Evolutionary conservation across 2,797 vertebrate species (phyloP).

Genomic region (Mormyrus hasselquistii): DNA sequence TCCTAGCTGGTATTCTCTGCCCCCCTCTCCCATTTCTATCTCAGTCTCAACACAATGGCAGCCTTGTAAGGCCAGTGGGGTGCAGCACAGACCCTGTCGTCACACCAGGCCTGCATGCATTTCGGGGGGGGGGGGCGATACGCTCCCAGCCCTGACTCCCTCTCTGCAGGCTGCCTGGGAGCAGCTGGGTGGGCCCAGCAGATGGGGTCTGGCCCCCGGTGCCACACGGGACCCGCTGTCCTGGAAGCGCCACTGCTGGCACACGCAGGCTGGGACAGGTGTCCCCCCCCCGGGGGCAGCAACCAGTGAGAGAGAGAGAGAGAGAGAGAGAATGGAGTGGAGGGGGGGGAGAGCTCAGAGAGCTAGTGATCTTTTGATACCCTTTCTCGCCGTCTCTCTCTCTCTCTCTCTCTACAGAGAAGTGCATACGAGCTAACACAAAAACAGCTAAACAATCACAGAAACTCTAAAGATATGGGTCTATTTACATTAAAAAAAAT

Average conservation of each 20-base stretch:
- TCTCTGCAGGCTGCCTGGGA: slow-evolving; percentile 59
- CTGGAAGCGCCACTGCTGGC: slow-evolving; percentile 48
- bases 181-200: slow-evolving; percentile 56
- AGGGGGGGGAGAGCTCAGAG: not conserved
- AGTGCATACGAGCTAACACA: not conserved
- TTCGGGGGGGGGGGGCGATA: slow-evolving; percentile 37
- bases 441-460: not conserved
- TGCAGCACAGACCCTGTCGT: slow-evolving; percentile 45
- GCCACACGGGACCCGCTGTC: slow-evolving; percentile 58
- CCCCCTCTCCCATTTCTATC: not conserved
- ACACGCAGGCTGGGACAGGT: slow-evolving; percentile 48
- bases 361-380: not conserved
- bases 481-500: not conserved
- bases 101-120: slow-evolving; percentile 56
- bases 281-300: slow-evolving; percentile 45
- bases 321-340: slow-evolving; percentile 10
- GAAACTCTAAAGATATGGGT: not conserved
- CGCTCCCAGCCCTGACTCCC: slow-evolving; percentile 52
- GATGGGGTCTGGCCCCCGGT: slow-evolving; percentile 58
- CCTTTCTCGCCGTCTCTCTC: not conserved
- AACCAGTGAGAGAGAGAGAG: slow-evolving; percentile 10
- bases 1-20: not conserved
- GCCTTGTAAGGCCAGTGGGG: not conserved
- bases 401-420: slow-evolving; percentile 31
- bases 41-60: not conserved